phyloP scores from a whole-genome alignment of 2,113 vertebrate species.

The Megaceryle torquata region DNA sequence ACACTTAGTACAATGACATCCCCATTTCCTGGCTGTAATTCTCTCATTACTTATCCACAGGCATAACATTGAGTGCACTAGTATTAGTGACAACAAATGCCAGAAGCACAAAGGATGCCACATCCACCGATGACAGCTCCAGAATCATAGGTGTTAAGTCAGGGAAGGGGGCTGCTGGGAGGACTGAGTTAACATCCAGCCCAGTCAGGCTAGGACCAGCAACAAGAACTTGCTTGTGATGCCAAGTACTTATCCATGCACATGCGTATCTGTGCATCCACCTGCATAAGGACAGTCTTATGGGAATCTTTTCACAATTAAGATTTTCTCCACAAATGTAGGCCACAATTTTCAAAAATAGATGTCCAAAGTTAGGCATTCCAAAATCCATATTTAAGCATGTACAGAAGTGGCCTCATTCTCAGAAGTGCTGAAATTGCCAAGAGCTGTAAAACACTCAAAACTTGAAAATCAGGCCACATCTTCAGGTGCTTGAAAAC shows the following conservation, averaged over 20 bases:
- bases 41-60: conserved; percentile 18
- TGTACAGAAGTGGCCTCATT: conserved; percentile 61
- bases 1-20: conserved; percentile 3
- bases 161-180: background rate
- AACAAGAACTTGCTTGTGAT: background rate
- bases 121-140: background rate
- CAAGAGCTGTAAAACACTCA: conserved; percentile 47
- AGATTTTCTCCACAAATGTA: conserved; percentile 38
- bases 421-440: conserved; percentile 61
- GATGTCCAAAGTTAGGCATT: conserved; percentile 56
- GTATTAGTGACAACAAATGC: background rate
- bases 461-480: conserved; percentile 60
- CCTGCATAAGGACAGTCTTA: background rate
- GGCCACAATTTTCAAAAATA: conserved; percentile 65
- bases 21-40: conserved; percentile 8
- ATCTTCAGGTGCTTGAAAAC: conserved; percentile 60
- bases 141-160: background rate
- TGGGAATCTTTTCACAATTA: background rate
- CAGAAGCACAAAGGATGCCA: background rate
- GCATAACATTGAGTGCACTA: background rate
- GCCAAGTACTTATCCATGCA: background rate
- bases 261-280: fast-evolving
- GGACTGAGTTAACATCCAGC: background rate
- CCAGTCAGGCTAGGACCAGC: background rate
- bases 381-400: conserved; percentile 62